A percentile compares a stretch with the other conserved stretches of the same genome.
Evolutionary conservation across 2,113 vertebrate species (phyloP).

Genomic region (Xiphorhynchus elegans): DNA sequence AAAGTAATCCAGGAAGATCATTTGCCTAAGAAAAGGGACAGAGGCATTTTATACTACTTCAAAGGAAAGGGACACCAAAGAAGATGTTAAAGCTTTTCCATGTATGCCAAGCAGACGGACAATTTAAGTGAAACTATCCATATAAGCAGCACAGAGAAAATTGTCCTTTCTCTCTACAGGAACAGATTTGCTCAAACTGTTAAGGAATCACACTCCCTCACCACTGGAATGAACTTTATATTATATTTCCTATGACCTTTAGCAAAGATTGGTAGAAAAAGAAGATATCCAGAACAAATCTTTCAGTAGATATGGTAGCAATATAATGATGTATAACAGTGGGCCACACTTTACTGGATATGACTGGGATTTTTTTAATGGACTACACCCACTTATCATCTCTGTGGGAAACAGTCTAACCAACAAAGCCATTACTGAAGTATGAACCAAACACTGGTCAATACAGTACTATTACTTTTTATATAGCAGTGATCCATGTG

Average conservation of each 20-base stretch:
- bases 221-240: not conserved
- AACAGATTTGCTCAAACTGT: not conserved
- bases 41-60: not conserved
- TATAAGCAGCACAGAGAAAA: not conserved
- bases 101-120: not conserved
- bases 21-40: not conserved
- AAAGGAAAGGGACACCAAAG: not conserved
- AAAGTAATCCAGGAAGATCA: not conserved
- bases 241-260: not conserved
- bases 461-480: not conserved
- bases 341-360: not conserved
- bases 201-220: not conserved
- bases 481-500: not conserved
- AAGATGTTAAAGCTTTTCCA: not conserved
- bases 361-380: not conserved
- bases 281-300: not conserved
- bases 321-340: not conserved
- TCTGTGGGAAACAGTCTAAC: not conserved
- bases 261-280: not conserved
- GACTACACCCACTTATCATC: not conserved
- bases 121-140: not conserved
- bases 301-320: not conserved
- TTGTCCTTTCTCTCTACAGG: not conserved
- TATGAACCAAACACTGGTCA: not conserved
- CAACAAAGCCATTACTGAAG: not conserved